phyloP scores from a whole-genome alignment of 2,797 vertebrate genomes.

The Silurus lanzhouensis region DNA sequence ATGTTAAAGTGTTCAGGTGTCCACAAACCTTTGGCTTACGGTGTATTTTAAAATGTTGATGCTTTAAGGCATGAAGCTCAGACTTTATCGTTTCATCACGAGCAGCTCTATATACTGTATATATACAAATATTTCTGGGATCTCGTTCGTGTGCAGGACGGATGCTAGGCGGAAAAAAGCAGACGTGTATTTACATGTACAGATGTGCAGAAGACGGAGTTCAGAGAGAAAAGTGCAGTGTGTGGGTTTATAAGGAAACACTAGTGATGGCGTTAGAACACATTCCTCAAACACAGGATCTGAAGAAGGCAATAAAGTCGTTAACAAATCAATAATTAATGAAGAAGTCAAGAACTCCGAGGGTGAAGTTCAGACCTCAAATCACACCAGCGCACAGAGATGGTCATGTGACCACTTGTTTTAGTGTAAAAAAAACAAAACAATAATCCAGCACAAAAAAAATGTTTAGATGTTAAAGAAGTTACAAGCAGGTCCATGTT shows the following conservation, averaged over 20 bases:
- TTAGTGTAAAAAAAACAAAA: too few relatives aligned
- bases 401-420: neutral
- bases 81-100: constrained; percentile 53
- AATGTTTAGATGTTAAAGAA: neutral
- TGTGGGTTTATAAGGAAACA: constrained; percentile 32
- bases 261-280: neutral
- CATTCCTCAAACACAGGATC: too few relatives aligned
- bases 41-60: constrained; percentile 33
- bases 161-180: constrained; percentile 11
- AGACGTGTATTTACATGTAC: neutral
- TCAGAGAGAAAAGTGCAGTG: constrained; percentile 40
- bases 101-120: too few relatives aligned
- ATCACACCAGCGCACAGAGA: neutral
- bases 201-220: neutral
- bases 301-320: neutral
- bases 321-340: neutral
- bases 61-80: constrained; percentile 54
- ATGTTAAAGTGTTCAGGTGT: too few relatives aligned
- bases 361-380: neutral
- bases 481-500: neutral
- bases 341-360: too few relatives aligned
- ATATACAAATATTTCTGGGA: neutral
- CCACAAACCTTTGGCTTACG: too few relatives aligned
- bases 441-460: neutral
- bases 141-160: constrained; percentile 24